Evolutionary conservation across 2,888 invertebrate genomes (phyloP), one percentile per base, ranked within the genome.

Genomic region (Chamaedrilus cognettii): DNA sequence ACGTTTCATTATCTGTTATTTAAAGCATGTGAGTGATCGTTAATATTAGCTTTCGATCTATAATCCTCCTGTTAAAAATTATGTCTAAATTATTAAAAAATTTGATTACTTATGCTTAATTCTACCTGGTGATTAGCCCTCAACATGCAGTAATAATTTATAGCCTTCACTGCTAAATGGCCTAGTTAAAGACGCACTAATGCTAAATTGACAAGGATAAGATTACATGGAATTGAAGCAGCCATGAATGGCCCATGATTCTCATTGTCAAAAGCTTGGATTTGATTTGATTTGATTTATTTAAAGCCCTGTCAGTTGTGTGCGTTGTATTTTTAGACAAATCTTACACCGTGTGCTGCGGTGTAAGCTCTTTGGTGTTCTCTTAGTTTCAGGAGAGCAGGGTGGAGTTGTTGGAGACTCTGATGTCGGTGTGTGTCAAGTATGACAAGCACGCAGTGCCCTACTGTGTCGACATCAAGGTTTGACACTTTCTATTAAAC

Each of bases 401-500:
- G 69, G 74, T 74, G 1, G 74, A 71, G 60, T 69, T 79, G 3
- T 69, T 82, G 60, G 78, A 78, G 32, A 71, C 80, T 42, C 71
- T 82, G 42, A 74, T 74, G 58, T 74, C 70, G 26, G 79, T 81
- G 64, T 71, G 78, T 5, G 73, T 75, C 26, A 79, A 75, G 65
- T 75, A 75, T 23, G 77, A 69, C 15, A 78, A 78, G 66, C 78
- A 78, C 58, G 71, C 79, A 26, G 60, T 79, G 7, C 77, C 79
- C 30, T 81, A 80, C 76, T 78, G 77, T 26, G 71, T 80, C 51
- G 81, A 82, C 33, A 76, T 82, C 42, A 82, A 82, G 78, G 81
- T 81, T 68, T 56, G 11, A 28, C 28, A 50, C 15, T n/a, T 26
- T 66, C 11, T 60, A 5, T 65, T 35, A 60, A 0, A 50, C 30